A percentile compares a stretch with the other conserved stretches of the same genome.
Evolutionary conservation across 2,113 vertebrate genomes (phyloP).

Genomic region (Oriolus oriolus): DNA sequence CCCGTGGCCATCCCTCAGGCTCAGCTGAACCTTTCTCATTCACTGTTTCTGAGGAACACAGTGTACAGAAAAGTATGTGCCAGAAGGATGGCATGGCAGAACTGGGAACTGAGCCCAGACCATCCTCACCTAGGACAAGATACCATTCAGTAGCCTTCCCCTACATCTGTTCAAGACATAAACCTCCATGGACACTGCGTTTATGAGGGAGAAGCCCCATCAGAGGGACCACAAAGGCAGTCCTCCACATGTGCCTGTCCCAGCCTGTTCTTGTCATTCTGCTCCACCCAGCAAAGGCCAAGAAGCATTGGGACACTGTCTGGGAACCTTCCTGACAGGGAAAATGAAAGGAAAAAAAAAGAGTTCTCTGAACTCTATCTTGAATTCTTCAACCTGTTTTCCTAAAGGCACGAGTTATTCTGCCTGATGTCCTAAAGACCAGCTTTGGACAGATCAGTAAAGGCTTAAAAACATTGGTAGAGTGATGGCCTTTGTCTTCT

Average conservation of each 20-base stretch:
- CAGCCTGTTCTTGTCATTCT: not conserved
- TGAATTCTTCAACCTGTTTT: not conserved
- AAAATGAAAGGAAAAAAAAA: not conserved
- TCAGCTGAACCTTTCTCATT: not conserved
- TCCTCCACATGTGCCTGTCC: not conserved
- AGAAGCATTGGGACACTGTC: not conserved
- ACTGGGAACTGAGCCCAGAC: not conserved
- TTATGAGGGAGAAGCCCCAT: not conserved
- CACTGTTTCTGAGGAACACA: not conserved
- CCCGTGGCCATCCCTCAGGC: accelerated
- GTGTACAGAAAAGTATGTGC: not conserved
- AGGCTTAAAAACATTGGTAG: not conserved
- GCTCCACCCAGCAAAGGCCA: not conserved
- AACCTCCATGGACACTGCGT: not conserved
- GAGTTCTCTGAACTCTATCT: not conserved
- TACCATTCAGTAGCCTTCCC: not conserved
- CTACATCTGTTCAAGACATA: not conserved
- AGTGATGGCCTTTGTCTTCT: not conserved
- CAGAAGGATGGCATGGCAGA: not conserved
- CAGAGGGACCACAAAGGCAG: not conserved
- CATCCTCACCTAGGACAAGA: not conserved
- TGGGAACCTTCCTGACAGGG: not conserved
- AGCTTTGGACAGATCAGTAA: not conserved
- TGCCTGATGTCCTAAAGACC: not conserved
- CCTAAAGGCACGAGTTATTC: not conserved